Conservation (phyloP, 2,113 vertebrate species). For the Silurus asotus region DNA sequence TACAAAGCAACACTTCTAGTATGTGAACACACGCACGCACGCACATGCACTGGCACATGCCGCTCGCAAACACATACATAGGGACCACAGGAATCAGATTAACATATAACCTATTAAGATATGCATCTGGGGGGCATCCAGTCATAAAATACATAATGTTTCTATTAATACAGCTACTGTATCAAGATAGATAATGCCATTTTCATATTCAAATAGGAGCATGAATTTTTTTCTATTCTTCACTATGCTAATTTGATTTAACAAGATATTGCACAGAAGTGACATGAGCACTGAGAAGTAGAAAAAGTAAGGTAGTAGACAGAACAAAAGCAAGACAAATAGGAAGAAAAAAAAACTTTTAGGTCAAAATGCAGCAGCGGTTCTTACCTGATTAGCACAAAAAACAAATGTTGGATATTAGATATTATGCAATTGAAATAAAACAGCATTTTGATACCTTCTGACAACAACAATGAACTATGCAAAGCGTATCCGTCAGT, state of each 20-base stretch:
- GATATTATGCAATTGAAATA: neutral
- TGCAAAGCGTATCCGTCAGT: neutral
- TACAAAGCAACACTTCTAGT: too few relatives aligned
- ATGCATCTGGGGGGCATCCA: too few relatives aligned
- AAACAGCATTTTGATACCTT: neutral
- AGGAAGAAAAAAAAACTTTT: neutral
- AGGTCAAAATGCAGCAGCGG: neutral
- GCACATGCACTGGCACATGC: too few relatives aligned
- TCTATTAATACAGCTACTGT: too few relatives aligned
- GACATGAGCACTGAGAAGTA: neutral
- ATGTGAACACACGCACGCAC: too few relatives aligned
- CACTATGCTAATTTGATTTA: neutral
- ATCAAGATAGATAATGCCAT: neutral
- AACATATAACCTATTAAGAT: too few relatives aligned
- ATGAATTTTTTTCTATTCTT: too few relatives aligned
- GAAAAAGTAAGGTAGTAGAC: neutral
- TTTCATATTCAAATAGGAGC: neutral
- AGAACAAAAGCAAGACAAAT: neutral
- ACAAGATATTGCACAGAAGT: neutral
- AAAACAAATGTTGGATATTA: neutral
- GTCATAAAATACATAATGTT: too few relatives aligned
- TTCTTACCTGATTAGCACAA: neutral
- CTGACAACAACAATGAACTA: neutral
- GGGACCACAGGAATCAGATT: too few relatives aligned
- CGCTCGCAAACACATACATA: too few relatives aligned